Evolutionary conservation across 2,888 invertebrate genomes (phyloP).

Genomic region (Bellardia pandia): DNA sequence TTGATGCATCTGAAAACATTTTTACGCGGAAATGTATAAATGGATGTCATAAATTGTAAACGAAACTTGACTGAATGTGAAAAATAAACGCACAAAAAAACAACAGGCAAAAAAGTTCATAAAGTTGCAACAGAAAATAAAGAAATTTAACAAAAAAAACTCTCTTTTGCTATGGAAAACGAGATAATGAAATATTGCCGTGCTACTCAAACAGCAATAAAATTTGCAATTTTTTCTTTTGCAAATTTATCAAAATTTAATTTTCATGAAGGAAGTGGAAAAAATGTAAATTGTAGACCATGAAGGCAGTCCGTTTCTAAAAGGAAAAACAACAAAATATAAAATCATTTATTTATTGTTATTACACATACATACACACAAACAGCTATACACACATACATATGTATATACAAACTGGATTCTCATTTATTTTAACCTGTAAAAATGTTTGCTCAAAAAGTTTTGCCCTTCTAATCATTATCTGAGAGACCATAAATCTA

Average conservation of each 20-base stretch:
- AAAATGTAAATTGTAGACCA: constrained; percentile 9
- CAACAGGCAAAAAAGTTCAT: constrained; percentile 23
- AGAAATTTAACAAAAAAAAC: not conserved
- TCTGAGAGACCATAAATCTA: constrained; percentile 72
- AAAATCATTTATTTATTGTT: constrained; percentile 14
- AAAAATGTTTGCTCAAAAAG: constrained; percentile 54
- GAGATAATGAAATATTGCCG: constrained; percentile 57
- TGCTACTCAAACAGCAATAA: constrained; percentile 35
- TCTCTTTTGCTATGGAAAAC: constrained; percentile 27
- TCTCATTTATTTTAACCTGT: constrained; percentile 71
- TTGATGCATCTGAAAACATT: constrained; percentile 72
- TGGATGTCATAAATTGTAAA: constrained; percentile 70
- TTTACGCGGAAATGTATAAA: constrained; percentile 68
- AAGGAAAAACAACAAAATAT: not conserved
- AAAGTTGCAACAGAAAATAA: constrained; percentile 25
- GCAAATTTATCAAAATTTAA: constrained; percentile 49
- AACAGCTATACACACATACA: not conserved
- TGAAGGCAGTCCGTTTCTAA: not conserved
- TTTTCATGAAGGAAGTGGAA: constrained; percentile 45
- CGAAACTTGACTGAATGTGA: constrained; percentile 26
- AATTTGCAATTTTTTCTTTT: constrained; percentile 32
- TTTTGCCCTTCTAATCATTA: constrained; percentile 73
- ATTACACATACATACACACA: not conserved
- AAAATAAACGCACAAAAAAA: constrained; percentile 4
- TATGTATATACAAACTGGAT: constrained; percentile 5